Percentiles rank a stretch among this genome's conserved stretches.
phyloP scores from a whole-genome alignment of 2,888 invertebrate species.

The Acanthopleura granulata region DNA sequence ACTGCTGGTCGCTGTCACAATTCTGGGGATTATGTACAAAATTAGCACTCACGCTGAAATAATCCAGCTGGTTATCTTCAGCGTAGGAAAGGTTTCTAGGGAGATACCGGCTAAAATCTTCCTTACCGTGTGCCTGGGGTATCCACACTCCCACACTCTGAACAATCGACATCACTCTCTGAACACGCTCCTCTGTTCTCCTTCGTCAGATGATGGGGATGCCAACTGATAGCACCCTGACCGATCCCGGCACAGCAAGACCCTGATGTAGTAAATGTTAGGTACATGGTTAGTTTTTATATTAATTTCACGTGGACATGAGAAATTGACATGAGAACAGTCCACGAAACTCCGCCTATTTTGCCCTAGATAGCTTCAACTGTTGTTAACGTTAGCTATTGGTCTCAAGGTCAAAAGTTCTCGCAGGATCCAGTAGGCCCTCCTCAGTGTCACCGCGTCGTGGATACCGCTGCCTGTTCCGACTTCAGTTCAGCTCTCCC shows the following conservation, averaged over 20 bases:
- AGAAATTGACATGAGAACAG: no score
- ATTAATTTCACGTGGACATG: neutral
- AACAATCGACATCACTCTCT: no score
- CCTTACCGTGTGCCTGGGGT: neutral
- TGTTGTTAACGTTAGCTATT: neutral
- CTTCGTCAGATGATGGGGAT: no score
- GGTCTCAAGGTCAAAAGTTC: neutral
- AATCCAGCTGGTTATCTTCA: slow-evolving; percentile 52
- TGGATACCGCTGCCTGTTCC: no score
- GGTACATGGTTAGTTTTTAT: neutral
- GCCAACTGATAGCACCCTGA: no score
- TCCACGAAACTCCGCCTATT: no score
- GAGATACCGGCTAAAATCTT: slow-evolving; percentile 31
- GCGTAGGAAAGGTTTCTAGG: slow-evolving; percentile 60
- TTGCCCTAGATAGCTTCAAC: no score
- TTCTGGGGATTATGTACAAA: slow-evolving; percentile 41
- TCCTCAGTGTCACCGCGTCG: neutral
- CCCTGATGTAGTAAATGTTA: no score
- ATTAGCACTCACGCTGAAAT: slow-evolving; percentile 47
- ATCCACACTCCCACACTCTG: no score
- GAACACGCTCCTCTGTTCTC: no score
- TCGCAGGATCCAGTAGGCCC: neutral
- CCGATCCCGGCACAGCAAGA: no score
- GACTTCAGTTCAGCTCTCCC: no score
- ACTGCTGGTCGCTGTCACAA: neutral